A percentile compares a stretch with the other conserved stretches of the same genome.
phyloP scores from a whole-genome alignment of 2,113 vertebrate genomes.

The Coracopsis vasa region DNA sequence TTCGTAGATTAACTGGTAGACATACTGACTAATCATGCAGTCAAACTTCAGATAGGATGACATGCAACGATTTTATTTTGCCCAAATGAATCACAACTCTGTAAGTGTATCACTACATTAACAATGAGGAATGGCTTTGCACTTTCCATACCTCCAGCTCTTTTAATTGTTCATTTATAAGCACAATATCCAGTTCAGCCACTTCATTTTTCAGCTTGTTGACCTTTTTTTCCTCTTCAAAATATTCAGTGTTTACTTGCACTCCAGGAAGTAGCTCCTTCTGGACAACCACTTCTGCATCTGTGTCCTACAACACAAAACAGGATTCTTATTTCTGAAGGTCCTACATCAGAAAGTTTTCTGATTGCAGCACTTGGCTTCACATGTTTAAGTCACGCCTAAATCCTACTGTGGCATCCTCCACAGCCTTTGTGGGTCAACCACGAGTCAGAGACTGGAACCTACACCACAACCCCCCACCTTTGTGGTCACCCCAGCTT shows the following conservation, averaged over 20 bases:
- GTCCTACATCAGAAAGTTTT: neutral
- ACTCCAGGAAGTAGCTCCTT: constrained; percentile 31
- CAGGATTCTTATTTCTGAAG: neutral
- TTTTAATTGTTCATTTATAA: constrained; percentile 82
- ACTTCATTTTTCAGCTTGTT: constrained; percentile 77
- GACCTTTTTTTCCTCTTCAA: constrained; percentile 75
- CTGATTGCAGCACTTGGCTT: neutral
- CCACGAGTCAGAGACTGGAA: neutral
- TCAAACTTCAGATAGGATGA: constrained; percentile 35
- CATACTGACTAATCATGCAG: neutral
- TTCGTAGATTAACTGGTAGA: neutral
- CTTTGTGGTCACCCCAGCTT: neutral
- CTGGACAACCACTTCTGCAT: constrained; percentile 51
- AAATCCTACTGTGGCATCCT: neutral
- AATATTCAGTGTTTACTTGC: constrained; percentile 64
- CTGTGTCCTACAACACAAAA: constrained; percentile 64
- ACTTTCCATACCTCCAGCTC: constrained; percentile 83
- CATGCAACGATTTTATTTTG: neutral
- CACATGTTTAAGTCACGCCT: neutral
- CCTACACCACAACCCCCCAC: accelerated
- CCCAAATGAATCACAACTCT: neutral
- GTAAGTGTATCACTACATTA: neutral
- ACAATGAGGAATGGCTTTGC: neutral
- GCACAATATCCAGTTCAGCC: constrained; percentile 76
- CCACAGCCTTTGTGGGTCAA: neutral